A percentile compares a stretch with the other conserved stretches of the same genome.
phyloP scores from a whole-genome alignment of 1,140 invertebrate genomes.

The Diorhabda carinulata region DNA sequence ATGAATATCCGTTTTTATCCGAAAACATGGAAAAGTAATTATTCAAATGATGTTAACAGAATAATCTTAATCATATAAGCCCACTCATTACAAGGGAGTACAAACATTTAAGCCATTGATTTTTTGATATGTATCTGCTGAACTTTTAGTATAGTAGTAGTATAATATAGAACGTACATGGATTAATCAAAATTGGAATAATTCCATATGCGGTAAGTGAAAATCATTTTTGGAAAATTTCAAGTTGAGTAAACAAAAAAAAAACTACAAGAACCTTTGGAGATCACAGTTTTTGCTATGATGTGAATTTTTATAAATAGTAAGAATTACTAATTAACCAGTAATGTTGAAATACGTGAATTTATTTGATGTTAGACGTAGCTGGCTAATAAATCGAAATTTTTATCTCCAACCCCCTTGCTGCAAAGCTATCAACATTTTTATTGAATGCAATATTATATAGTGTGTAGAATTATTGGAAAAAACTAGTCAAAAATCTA shows the following conservation, averaged over 20 bases:
- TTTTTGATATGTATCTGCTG: slow-evolving; percentile 21
- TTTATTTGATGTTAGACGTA: too few species aligned
- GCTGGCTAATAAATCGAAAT: too few species aligned
- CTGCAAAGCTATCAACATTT: too few species aligned
- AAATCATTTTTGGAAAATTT: too few species aligned
- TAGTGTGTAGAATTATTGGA: too few species aligned
- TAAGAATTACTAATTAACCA: too few species aligned
- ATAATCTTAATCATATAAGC: slow-evolving; percentile 26
- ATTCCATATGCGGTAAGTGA: too few species aligned
- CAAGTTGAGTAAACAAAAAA: not conserved
- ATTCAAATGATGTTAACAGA: slow-evolving; percentile 16
- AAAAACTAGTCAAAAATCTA: too few species aligned
- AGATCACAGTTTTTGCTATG: slow-evolving; percentile 7
- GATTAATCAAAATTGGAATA: too few species aligned
- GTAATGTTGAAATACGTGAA: too few species aligned
- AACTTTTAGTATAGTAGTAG: not conserved
- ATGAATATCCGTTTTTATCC: not conserved
- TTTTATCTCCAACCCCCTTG: too few species aligned
- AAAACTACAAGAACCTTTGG: not conserved
- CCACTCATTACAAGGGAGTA: slow-evolving; percentile 23
- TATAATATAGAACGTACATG: not conserved
- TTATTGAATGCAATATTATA: too few species aligned
- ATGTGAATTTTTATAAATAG: slow-evolving; percentile 6
- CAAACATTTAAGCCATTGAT: slow-evolving; percentile 23
- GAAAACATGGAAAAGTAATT: slow-evolving; percentile 27